These are phyloP conservation scores for Helobdella robusta DNA, from an alignment of 2,888 invertebrate genomes.

Conservation along the genomic window DNA sequence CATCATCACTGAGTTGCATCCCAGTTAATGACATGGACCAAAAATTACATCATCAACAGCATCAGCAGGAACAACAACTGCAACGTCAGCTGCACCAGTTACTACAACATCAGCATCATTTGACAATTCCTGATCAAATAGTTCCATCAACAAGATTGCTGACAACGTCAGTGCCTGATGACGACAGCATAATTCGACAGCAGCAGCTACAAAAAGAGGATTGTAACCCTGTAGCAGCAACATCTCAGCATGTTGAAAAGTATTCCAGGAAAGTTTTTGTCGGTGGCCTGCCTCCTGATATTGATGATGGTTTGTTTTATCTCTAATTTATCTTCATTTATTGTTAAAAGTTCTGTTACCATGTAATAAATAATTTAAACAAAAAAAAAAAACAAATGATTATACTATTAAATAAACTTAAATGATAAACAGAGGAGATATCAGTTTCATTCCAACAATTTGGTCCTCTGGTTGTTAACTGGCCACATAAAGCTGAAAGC, in stretches of 20 bases:
- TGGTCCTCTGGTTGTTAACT: conserved; percentile 93
- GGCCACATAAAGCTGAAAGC: conserved; percentile 99
- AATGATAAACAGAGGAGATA: conserved; percentile 67
- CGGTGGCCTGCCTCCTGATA: conserved; percentile 93
- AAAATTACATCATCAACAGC: no score
- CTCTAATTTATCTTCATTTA: background rate
- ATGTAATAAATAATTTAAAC: background rate
- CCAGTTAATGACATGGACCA: no score
- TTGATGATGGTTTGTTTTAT: conserved; percentile 62
- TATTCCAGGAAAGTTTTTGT: conserved; percentile 73
- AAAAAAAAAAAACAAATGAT: background rate
- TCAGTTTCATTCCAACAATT: conserved; percentile 93
- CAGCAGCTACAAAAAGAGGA: background rate
- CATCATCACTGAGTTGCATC: no score
- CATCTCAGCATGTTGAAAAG: conserved; percentile 24
- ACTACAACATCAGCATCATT: no score
- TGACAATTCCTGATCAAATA: background rate
- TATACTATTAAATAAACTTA: conserved; percentile 1
- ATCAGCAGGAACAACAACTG: no score
- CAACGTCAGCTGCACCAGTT: no score
- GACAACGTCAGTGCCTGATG: no score
- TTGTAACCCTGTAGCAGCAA: background rate
- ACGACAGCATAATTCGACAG: no score
- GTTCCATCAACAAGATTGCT: no score
- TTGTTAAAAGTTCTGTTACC: background rate